Base-by-base conservation (phyloP, 2,888 invertebrate genomes). In the Caenorhabditis macrosperma region DNA sequence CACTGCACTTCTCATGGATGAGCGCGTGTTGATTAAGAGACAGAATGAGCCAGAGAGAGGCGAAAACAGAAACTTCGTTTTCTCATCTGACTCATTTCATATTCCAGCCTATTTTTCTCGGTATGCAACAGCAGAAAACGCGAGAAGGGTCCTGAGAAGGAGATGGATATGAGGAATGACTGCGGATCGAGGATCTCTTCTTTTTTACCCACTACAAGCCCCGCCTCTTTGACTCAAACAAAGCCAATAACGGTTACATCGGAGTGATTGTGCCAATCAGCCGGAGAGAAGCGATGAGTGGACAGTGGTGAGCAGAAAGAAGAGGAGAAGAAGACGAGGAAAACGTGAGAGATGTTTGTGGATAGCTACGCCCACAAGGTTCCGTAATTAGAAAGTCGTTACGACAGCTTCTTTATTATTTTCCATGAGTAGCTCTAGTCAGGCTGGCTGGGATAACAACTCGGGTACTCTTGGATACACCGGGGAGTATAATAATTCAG, bases 311-410 rank as follows among this genome's bases (percentile, higher is more conserved):
- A 44, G 41, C 10, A n/a, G 55, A 10, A 52, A n/a, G 9, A 38
- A 30, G n/a, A 24, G 54, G 9, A 41, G 12, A 12, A 24, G 54
- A 12, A 41, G 12, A 12, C 12, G 12, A 5, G 6, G 38, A 44
- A 10, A 17, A 17, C 20, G 41, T 64, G 74, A 74, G n/a, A n/a
- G 50, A 64, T 30, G 35, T 72, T 33, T 26, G 59, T 28, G 41
- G 24, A 28, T 10, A 50, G 10, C n/a, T 24, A 55, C 64, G 64
- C 74, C 50, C 59, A 63, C 63, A 28, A 55, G 55, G 55, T 50
- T 74, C 64, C 74, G 50, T 64, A 64, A 74, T 74, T 74, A 66
- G 64, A 74, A 74, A 64, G 64, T 64, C 64, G 64, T 74, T 64
- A 44, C 55, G 35, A 46, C 46, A 50, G 60, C 54, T 30, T 67